phyloP scores from a whole-genome alignment of 1,140 invertebrate species.

The Caenorhabditis elegans region DNA sequence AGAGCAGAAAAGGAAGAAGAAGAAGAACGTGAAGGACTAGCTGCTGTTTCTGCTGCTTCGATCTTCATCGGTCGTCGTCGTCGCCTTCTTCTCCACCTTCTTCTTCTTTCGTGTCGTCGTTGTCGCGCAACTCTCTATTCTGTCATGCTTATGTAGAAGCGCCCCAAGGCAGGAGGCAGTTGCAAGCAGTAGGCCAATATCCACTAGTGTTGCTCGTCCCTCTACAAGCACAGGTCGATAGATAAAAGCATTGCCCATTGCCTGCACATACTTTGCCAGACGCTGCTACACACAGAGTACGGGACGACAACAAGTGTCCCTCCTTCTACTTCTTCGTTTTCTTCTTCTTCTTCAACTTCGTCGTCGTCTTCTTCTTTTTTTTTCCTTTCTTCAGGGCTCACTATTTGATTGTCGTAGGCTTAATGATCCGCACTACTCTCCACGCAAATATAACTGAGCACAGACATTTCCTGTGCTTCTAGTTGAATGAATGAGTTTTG shows the following conservation, averaged over 20 bases:
- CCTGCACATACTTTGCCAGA: conserved; percentile 17
- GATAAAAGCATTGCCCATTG: conserved; percentile 18
- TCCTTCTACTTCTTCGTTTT: not conserved
- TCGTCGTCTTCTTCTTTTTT: not conserved
- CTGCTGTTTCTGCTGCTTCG: conserved; percentile 14
- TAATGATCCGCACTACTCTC: conserved; percentile 22
- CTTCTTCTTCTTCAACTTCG: not conserved
- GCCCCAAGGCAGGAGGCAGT: not conserved
- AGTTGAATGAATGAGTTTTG: conserved; percentile 17
- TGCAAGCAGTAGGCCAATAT: conserved; percentile 7
- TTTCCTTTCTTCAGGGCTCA: conserved; percentile 13
- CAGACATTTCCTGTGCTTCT: not conserved
- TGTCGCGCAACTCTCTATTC: not conserved
- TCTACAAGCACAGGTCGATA: conserved; percentile 19
- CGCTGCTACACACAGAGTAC: not conserved
- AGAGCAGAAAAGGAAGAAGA: not conserved
- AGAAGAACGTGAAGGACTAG: not conserved
- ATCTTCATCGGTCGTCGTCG: not conserved
- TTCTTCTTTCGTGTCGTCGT: not conserved
- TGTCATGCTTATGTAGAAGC: conserved; percentile 16
- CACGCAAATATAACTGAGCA: conserved; percentile 19
- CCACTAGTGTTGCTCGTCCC: conserved; percentile 5
- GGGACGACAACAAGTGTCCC: conserved; percentile 16
- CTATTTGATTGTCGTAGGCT: conserved; percentile 33
- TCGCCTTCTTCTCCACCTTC: not conserved